A percentile compares a stretch with the other conserved stretches of the same genome.
Evolutionary conservation across 2,888 invertebrate genomes (phyloP).

Genomic region (Lasioglossum morio): DNA sequence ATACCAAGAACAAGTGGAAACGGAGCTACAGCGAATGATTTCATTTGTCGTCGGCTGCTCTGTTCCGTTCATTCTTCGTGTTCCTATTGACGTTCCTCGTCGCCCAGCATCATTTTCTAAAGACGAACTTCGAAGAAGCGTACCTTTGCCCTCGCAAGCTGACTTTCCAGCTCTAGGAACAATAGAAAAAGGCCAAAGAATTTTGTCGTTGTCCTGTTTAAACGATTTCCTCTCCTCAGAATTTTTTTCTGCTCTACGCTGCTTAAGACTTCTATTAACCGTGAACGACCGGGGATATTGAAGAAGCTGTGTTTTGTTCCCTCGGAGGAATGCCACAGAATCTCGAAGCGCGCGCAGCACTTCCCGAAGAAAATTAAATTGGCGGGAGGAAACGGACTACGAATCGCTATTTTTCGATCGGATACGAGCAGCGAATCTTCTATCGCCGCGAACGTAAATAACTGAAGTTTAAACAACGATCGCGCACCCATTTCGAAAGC

Average conservation of each 20-base stretch:
- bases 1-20: neutral
- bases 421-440: neutral
- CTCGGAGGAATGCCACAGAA: neutral
- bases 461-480: slow-evolving; percentile 31
- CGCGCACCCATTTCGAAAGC: slow-evolving; percentile 24
- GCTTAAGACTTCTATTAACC: neutral
- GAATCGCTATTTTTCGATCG: slow-evolving; percentile 16
- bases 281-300: neutral
- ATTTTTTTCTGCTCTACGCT: neutral
- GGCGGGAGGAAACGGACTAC: neutral
- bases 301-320: neutral
- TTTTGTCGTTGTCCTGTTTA: slow-evolving; percentile 3
- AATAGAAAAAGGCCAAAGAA: neutral
- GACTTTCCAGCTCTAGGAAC: neutral
- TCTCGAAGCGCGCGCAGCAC: neutral
- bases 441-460: slow-evolving; percentile 23
- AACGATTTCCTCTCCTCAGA: neutral
- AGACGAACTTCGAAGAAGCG: neutral
- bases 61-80: neutral
- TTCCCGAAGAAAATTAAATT: slow-evolving; percentile 12
- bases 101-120: too few species aligned
- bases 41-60: neutral
- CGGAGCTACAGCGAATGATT: neutral
- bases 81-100: too few species aligned
- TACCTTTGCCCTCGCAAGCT: neutral